Evolutionary conservation across 2,888 invertebrate species (phyloP).

Genomic region (Mimachlamys varia): DNA sequence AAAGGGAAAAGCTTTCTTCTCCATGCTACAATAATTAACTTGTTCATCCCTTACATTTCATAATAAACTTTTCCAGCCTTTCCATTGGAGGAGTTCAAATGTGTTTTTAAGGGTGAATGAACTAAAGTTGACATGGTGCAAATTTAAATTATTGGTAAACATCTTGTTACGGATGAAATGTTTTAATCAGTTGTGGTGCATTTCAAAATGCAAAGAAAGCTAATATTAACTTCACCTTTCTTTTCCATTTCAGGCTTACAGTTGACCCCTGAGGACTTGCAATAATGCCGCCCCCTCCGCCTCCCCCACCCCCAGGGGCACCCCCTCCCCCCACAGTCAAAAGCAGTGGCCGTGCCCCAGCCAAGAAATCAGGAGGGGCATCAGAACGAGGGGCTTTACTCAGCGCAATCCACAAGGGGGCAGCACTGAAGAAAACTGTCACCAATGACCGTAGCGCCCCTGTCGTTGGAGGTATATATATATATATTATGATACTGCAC

Average conservation of each 20-base stretch:
- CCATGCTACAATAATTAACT: too few species aligned
- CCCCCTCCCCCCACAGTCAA: constrained; percentile 47
- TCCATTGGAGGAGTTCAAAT: too few species aligned
- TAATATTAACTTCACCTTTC: too few species aligned
- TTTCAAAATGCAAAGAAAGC: too few species aligned
- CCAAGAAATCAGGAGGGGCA: constrained; percentile 48
- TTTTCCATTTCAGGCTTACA: constrained; percentile 41
- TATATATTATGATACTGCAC: not conserved
- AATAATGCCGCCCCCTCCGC: constrained; percentile 60
- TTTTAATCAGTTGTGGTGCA: too few species aligned
- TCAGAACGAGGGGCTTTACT: constrained; percentile 88
- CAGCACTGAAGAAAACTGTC: constrained; percentile 91
- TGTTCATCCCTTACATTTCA: too few species aligned
- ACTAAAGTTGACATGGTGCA: too few species aligned
- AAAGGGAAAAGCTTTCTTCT: too few species aligned
- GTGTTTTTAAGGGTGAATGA: too few species aligned
- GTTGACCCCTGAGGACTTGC: constrained; percentile 60
- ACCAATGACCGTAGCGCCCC: constrained; percentile 96
- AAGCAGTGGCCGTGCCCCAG: constrained; percentile 23
- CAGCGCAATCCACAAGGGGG: constrained; percentile 92
- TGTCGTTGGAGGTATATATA: constrained; percentile 85
- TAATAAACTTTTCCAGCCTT: too few species aligned
- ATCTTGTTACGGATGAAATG: too few species aligned
- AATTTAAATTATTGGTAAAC: too few species aligned
- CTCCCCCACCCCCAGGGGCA: constrained; percentile 56